Percentiles rank a stretch among this genome's conserved stretches.
phyloP scores from a whole-genome alignment of 2,888 invertebrate genomes.

The Athalia cordata region DNA sequence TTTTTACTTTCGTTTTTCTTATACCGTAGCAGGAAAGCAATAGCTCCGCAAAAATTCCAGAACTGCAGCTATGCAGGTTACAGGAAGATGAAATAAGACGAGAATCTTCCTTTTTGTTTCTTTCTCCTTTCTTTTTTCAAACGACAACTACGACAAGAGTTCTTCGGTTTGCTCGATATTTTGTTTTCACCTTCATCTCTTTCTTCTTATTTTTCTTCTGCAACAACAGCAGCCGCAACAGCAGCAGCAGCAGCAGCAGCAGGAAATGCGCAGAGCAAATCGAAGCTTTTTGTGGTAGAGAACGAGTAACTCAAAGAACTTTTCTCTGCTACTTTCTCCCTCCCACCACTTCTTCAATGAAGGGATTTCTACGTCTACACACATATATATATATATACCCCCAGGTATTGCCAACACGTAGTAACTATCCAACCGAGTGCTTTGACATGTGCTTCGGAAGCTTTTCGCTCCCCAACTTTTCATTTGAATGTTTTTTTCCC shows the following conservation, averaged over 20 bases:
- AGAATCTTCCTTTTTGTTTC: too few species aligned
- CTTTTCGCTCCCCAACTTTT: slow-evolving; percentile 23
- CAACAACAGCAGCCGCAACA: background rate
- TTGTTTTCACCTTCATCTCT: background rate
- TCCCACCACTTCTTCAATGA: background rate
- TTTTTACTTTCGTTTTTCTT: too few species aligned
- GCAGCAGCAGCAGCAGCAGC: too few species aligned
- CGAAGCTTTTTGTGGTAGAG: background rate
- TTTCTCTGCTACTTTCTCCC: background rate
- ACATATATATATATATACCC: background rate
- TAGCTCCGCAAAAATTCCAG: too few species aligned
- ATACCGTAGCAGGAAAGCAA: too few species aligned
- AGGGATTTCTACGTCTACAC: background rate
- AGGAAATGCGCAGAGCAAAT: background rate
- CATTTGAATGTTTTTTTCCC: background rate
- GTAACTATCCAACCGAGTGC: background rate
- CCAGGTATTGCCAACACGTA: background rate
- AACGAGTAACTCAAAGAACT: slow-evolving; percentile 12
- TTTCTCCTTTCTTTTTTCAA: too few species aligned
- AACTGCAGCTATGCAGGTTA: too few species aligned
- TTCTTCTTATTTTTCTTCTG: background rate
- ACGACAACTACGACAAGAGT: too few species aligned
- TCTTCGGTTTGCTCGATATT: background rate
- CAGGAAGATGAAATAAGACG: too few species aligned
- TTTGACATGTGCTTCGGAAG: slow-evolving; percentile 32